These are phyloP conservation scores for Laticauda colubrina DNA, from an alignment of 2,113 vertebrate species.

Conservation along the genomic window DNA sequence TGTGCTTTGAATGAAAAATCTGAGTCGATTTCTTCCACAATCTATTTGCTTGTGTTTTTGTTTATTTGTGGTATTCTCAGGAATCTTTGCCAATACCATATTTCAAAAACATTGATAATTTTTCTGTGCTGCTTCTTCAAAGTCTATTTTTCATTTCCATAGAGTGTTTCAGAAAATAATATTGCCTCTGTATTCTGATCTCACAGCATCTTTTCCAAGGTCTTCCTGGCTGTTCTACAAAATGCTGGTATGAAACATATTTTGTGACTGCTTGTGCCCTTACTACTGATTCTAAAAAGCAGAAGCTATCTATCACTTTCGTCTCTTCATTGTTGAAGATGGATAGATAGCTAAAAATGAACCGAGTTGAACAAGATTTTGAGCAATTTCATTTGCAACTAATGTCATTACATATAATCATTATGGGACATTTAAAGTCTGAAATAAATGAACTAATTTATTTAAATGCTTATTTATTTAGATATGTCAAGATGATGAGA, in stretches of 20 bases:
- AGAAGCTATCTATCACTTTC: background rate
- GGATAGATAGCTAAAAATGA: slow-evolving; percentile 11
- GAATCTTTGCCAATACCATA: background rate
- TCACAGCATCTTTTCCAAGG: background rate
- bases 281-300: background rate
- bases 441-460: slow-evolving; percentile 60
- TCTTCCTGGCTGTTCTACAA: background rate
- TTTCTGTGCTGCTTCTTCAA: background rate
- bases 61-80: background rate
- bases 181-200: background rate
- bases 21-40: background rate
- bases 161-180: background rate
- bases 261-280: background rate
- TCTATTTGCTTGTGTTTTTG: background rate
- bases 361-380: slow-evolving; percentile 31
- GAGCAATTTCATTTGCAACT: slow-evolving; percentile 58
- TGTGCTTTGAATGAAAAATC: background rate
- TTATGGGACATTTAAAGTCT: slow-evolving; percentile 52
- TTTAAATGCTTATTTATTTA: slow-evolving; percentile 64
- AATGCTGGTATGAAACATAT: background rate
- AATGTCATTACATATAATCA: slow-evolving; percentile 59
- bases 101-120: background rate
- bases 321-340: background rate
- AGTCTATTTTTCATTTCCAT: background rate
- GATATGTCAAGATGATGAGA: slow-evolving; percentile 56